Conservation (phyloP, 2,113 vertebrate genomes). For the Chlorodrepanis virens region DNA sequence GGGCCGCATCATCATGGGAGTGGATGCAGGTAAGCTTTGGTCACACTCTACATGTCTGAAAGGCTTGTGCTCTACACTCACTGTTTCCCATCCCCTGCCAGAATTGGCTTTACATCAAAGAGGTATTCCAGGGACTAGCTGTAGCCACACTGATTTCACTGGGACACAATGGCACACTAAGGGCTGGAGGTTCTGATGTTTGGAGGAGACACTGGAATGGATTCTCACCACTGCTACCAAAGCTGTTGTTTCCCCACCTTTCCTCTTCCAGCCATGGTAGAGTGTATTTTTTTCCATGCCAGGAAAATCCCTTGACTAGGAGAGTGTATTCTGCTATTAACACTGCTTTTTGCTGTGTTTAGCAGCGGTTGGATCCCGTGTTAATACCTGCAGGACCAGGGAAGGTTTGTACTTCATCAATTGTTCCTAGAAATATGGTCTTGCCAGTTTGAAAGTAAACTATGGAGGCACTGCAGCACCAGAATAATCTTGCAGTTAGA, state of each 20-base stretch:
- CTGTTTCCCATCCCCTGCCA: rapidly evolving
- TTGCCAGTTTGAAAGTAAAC: not conserved
- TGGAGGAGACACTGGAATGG: not conserved
- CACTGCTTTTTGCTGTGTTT: not conserved
- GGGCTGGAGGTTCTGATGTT: not conserved
- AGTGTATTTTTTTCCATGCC: not conserved
- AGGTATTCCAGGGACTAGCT: not conserved
- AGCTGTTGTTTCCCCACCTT: not conserved
- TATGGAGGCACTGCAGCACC: not conserved
- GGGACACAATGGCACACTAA: not conserved
- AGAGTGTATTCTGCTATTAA: not conserved
- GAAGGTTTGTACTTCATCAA: not conserved
- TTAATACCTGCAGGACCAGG: not conserved
- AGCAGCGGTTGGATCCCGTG: not conserved
- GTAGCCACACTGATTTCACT: not conserved
- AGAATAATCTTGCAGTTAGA: not conserved
- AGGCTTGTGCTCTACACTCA: no score
- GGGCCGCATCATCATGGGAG: slow-evolving; percentile 86
- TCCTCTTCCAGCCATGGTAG: rapidly evolving
- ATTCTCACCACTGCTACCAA: not conserved
- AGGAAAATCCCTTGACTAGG: not conserved
- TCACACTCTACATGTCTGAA: rapidly evolving
- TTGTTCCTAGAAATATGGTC: not conserved
- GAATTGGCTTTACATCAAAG: not conserved
- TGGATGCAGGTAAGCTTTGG: slow-evolving; percentile 85